Evolutionary conservation across 2,888 invertebrate species (phyloP).

Genomic region (Volucella bombylans): DNA sequence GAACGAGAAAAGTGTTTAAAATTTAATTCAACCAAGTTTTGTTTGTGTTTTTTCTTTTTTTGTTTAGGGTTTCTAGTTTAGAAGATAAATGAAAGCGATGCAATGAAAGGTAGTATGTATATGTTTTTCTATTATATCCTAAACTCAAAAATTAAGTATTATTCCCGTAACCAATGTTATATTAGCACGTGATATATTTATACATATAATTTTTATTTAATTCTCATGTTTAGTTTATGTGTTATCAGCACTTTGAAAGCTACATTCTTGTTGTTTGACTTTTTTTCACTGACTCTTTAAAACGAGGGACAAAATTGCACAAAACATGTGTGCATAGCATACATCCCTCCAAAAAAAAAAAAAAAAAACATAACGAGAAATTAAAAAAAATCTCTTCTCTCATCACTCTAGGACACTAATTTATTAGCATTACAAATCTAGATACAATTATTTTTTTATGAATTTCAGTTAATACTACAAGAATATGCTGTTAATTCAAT

Average conservation of each 20-base stretch:
- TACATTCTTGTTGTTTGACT: not conserved
- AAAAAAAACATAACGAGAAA: too few species aligned
- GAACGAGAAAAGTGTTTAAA: constrained; percentile 23
- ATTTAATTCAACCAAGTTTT: not conserved
- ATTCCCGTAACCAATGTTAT: constrained; percentile 64
- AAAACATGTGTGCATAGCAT: too few species aligned
- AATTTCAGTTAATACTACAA: constrained; percentile 18
- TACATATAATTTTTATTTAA: constrained; percentile 4
- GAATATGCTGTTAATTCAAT: constrained; percentile 30
- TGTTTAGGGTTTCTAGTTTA: not conserved
- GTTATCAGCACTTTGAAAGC: constrained; percentile 25
- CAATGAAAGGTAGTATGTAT: constrained; percentile 52
- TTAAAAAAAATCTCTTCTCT: not conserved
- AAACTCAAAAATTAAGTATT: constrained; percentile 30
- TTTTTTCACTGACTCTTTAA: not conserved
- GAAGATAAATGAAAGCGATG: constrained; percentile 59
- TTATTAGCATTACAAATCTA: constrained; percentile 25
- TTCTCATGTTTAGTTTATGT: constrained; percentile 2
- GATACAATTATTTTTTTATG: constrained; percentile 25
- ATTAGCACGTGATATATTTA: constrained; percentile 25
- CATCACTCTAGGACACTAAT: constrained; percentile 17
- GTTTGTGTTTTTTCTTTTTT: constrained; percentile 1
- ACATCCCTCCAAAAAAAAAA: too few species aligned
- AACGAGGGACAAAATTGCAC: not conserved
- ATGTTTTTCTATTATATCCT: not conserved